Base-by-base conservation (phyloP, 2,888 invertebrate species). In the Nudaria mundana region DNA sequence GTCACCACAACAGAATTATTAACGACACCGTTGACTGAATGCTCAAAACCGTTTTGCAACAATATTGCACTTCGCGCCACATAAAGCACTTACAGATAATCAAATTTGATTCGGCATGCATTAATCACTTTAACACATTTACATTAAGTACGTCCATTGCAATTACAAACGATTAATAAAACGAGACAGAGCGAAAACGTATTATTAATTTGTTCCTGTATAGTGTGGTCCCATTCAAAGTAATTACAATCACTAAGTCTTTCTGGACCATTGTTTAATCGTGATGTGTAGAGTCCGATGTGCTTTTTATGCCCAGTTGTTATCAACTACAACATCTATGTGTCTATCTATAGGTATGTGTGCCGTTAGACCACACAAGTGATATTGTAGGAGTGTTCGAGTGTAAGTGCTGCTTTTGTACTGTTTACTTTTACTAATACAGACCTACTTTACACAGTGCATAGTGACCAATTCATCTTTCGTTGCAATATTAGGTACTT, bases 71-170 rank as follows among this genome's bases (percentile, higher is more conserved):
- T 55, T 64, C 52, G 43, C 51, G 57, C 48, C 45, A 45, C 61
- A 66, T 58, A 65, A 64, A 68, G 63, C 69, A 63, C 71, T 76
- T 72, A 69, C 70, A 70, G 71, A 74, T 81, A 81, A 83, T 81
- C 76, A 76, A 80, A 81, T 81, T 73, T 74, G 75, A 81, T 77
- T 76, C 73, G 63, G 63, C 63, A 52, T 56, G 70, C 79, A 83
- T 84, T 83, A 83, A 85, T 86, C 84, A 83, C 74, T 75, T 82
- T 79, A 81, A 76, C 81, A 79, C 82, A 77, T 84, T 80, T 71
- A 70, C 72, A 66, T 73, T 63, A 65, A n/a, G n/a, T n/a, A n/a
- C 56, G 66, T 63, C 65, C 67, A 63, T 70, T 69, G 64, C 74
- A 77, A 78, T 81, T 79, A 74, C 76, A 60, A 56, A 56, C 73